These are phyloP conservation scores for Galendromus occidentalis DNA, from an alignment of 1,140 invertebrate species.

Conservation along the genomic window DNA sequence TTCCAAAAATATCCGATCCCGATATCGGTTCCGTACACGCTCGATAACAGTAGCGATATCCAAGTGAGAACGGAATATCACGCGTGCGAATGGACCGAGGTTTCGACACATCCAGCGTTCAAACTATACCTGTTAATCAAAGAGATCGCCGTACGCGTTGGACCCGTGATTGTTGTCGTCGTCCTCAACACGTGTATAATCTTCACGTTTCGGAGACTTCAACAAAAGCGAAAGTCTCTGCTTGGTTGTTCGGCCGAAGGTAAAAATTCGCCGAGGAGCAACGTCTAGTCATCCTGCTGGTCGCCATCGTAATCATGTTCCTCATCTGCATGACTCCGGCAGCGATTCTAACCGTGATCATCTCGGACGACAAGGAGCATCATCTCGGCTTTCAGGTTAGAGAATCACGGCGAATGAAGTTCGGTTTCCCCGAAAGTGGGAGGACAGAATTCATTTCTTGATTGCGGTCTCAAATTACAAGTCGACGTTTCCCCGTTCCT, in stretches of 20 bases:
- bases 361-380: conserved; percentile 22
- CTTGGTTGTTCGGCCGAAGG: conserved; percentile 24
- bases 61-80: conserved; percentile 18
- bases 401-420: neutral
- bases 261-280: conserved; percentile 43
- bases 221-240: conserved; percentile 41
- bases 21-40: neutral
- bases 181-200: conserved; percentile 47
- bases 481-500: neutral
- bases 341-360: conserved; percentile 41
- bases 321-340: conserved; percentile 51
- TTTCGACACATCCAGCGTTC: conserved; percentile 21
- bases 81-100: conserved; percentile 20
- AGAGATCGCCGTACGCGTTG: conserved; percentile 26
- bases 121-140: conserved; percentile 23
- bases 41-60: neutral
- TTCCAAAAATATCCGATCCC: conserved; percentile 23
- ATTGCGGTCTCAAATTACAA: no score
- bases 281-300: conserved; percentile 43
- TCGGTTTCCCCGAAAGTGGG: neutral
- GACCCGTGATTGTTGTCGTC: conserved; percentile 43
- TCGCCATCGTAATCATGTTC: conserved; percentile 49
- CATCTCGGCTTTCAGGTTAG: conserved; percentile 33
- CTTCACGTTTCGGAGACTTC: conserved; percentile 42
- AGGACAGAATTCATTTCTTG: no score